Percentiles rank a stretch among this genome's conserved stretches.
These are phyloP conservation scores for Vanessa atalanta DNA, from an alignment of 1,140 invertebrate genomes.

Conservation along the genomic window DNA sequence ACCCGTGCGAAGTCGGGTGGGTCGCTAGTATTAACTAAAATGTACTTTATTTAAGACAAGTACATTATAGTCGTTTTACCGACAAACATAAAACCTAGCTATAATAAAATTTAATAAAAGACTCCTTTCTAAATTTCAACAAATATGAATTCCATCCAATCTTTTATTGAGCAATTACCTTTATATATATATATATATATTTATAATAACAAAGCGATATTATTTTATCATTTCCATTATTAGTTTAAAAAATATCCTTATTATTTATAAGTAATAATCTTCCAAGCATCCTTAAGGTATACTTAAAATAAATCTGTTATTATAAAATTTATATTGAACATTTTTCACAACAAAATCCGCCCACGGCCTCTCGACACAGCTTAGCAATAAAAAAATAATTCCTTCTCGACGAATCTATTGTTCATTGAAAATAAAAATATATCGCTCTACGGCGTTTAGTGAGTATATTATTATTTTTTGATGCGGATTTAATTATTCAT, in stretches of 20 bases:
- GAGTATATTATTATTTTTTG: neutral
- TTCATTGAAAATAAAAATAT: constrained; percentile 8
- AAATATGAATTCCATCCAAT: too few relatives aligned
- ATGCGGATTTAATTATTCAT: neutral
- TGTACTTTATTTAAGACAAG: too few relatives aligned
- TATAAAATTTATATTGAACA: neutral
- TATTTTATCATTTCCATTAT: too few relatives aligned
- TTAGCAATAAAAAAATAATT: constrained; percentile 1
- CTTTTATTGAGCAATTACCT: too few relatives aligned
- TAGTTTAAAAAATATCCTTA: neutral
- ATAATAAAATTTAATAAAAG: too few relatives aligned
- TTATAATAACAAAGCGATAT: too few relatives aligned
- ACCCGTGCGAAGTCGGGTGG: too few relatives aligned
- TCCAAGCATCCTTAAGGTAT: neutral
- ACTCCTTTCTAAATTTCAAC: too few relatives aligned
- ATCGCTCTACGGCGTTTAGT: neutral
- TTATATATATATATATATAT: too few relatives aligned
- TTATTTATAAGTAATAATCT: neutral
- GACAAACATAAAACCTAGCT: too few relatives aligned
- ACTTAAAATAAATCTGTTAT: constrained; percentile 6
- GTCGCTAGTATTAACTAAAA: too few relatives aligned
- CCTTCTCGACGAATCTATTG: neutral
- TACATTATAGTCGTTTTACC: too few relatives aligned
- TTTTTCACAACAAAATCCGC: neutral
- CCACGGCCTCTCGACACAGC: neutral